These are phyloP conservation scores for Myathropa florea DNA, from an alignment of 2,888 invertebrate genomes.

Conservation along the genomic window DNA sequence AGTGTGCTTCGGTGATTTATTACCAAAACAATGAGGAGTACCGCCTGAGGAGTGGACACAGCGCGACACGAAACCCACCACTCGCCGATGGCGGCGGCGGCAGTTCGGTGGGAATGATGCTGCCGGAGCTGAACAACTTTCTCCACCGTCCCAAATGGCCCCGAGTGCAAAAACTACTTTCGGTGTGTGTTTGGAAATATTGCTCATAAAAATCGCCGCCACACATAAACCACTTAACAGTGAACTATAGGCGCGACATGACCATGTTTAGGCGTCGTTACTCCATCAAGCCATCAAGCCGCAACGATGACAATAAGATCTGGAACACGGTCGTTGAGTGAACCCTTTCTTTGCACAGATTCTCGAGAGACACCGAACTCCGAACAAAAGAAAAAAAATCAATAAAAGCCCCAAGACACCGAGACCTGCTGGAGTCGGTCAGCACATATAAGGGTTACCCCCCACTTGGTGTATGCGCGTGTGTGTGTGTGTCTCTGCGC, in stretches of 20 bases:
- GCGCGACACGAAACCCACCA: not conserved
- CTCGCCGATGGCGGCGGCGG: not conserved
- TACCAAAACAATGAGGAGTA: constrained; percentile 43
- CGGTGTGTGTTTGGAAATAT: constrained; percentile 36
- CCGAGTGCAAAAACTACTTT: constrained; percentile 64
- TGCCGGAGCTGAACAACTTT: constrained; percentile 36
- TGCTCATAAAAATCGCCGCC: constrained; percentile 29
- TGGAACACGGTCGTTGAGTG: constrained; percentile 30
- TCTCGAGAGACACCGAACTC: constrained; percentile 2
- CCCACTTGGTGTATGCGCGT: not conserved
- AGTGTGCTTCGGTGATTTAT: constrained; percentile 41
- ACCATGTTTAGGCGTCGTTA: constrained; percentile 25
- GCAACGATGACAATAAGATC: constrained; percentile 35
- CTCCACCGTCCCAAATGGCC: constrained; percentile 59
- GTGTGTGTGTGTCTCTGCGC: not conserved
- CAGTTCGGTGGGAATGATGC: not conserved
- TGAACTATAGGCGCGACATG: constrained; percentile 38
- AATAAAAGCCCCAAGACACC: constrained; percentile 20
- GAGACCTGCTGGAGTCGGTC: not conserved
- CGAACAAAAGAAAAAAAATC: constrained; percentile 21
- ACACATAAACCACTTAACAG: constrained; percentile 31
- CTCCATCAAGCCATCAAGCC: constrained; percentile 11
- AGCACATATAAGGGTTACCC: constrained; percentile 19
- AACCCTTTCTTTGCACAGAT: constrained; percentile 24
- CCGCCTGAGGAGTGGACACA: constrained; percentile 15